Conservation (phyloP, 2,797 vertebrate species). For the Crypturellus tataupa region DNA sequence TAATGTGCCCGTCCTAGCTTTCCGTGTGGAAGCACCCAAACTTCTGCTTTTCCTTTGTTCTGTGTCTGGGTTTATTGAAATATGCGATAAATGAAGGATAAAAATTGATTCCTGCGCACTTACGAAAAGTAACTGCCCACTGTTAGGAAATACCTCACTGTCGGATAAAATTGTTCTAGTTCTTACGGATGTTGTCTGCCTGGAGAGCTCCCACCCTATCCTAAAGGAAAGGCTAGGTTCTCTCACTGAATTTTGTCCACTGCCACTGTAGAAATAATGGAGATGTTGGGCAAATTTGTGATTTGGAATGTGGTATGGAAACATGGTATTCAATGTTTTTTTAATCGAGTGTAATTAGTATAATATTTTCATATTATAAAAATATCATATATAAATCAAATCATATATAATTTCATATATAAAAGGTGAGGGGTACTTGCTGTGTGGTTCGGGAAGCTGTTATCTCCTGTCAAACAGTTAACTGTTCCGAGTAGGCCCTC, state of each 20-base stretch:
- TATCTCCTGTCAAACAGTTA: neutral
- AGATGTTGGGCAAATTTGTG: neutral
- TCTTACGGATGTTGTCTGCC: neutral
- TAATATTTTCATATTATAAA: neutral
- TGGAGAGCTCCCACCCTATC: neutral
- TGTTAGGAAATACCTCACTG: neutral
- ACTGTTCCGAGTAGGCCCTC: too few relatives aligned
- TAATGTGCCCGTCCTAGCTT: neutral
- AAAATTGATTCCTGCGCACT: neutral
- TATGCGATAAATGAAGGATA: fast-evolving
- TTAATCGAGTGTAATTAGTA: neutral
- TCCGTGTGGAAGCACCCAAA: neutral
- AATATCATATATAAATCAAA: too few relatives aligned
- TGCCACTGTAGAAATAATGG: neutral
- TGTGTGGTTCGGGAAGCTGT: neutral
- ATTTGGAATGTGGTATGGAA: neutral
- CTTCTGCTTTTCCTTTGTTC: neutral
- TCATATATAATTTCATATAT: too few relatives aligned
- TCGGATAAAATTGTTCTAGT: neutral
- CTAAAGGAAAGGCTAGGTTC: neutral
- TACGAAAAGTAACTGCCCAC: neutral
- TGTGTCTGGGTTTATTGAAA: neutral
- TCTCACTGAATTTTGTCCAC: neutral
- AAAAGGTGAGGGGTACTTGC: neutral
- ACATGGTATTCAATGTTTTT: neutral